Evolutionary conservation across 1,140 invertebrate species (phyloP), one percentile per base, ranked within the genome.

Genomic region (Dryas iulia): DNA sequence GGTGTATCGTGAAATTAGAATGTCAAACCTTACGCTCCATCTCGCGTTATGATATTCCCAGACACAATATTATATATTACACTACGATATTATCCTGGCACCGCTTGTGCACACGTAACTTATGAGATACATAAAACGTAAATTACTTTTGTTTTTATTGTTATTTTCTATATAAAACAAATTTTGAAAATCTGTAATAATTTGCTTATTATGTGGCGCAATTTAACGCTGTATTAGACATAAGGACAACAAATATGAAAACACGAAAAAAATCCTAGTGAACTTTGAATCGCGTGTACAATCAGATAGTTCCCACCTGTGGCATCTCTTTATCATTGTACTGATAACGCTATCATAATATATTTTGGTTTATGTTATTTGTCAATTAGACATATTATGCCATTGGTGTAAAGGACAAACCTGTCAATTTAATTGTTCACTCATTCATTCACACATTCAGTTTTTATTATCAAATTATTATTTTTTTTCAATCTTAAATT

Each of bases 21-120:
- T 61, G 59, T 67, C 66, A 61, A 61, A 39, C 58, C 59, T 67
- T 67, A 47, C 58, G 39, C 59, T 67, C 21, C 59, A 54, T 67
- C 66, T 67, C 59, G 31, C 54, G 31, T 54, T 67, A 61, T 67
- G 58, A 60, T 67, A 61, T 60, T 47, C 35, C 25, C 28, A 53
- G 52, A 53, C 7, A 25, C 53, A 25, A 25, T 47, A 10, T 21
- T 47, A 21, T 8, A 39, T 39, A 47, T 21, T 47, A 18, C 1
- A 47, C 39, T 47, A 21, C n/a, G 18, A 3, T 10, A 21, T 2
- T 21, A 18, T 18, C 2, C 5, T 39, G n/a, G 14, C 33, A 14
- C 33, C 14, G n/a, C 2, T n/a, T 39, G n/a, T 14, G n/a, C 14
- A n/a, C n/a, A 14, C n/a, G n/a, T 39, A 7, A 8, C 0, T n/a